Conservation (phyloP, 2,113 vertebrate genomes). For the Tetrao urogallus region DNA sequence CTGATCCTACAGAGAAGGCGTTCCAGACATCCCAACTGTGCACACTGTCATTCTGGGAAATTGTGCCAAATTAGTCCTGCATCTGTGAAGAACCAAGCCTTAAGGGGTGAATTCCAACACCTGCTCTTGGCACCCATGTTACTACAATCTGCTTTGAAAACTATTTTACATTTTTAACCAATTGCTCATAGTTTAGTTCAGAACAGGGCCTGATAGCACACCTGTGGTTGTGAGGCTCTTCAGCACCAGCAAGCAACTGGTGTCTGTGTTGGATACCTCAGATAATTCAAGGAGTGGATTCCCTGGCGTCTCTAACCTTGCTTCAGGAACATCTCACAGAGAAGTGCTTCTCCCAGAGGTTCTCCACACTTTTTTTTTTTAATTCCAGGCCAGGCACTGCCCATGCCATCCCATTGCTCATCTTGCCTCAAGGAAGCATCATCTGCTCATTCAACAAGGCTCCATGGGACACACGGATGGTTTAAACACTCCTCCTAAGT, state of each 20-base stretch:
- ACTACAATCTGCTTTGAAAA: slow-evolving; percentile 35
- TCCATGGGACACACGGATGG: background rate
- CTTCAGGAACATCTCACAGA: background rate
- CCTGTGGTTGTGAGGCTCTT: background rate
- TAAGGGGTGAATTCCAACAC: slow-evolving; percentile 1
- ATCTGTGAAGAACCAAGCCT: slow-evolving; percentile 47
- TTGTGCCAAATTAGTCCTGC: slow-evolving; percentile 50
- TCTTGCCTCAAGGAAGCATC: background rate
- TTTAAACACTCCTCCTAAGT: background rate
- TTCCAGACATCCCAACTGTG: slow-evolving; percentile 7
- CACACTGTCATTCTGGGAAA: background rate
- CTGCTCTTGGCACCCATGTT: background rate
- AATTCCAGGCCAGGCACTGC: background rate
- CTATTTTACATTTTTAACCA: slow-evolving; percentile 45
- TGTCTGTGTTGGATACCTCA: background rate
- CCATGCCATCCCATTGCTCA: background rate
- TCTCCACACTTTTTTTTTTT: background rate
- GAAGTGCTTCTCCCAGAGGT: background rate
- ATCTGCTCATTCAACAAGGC: background rate
- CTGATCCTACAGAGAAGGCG: background rate
- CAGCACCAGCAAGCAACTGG: background rate
- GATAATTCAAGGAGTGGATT: background rate
- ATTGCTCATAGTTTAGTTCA: background rate
- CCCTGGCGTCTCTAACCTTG: background rate
- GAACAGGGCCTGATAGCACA: background rate